phyloP scores from a whole-genome alignment of 2,797 vertebrate species.

The Clarias laeviceps region DNA sequence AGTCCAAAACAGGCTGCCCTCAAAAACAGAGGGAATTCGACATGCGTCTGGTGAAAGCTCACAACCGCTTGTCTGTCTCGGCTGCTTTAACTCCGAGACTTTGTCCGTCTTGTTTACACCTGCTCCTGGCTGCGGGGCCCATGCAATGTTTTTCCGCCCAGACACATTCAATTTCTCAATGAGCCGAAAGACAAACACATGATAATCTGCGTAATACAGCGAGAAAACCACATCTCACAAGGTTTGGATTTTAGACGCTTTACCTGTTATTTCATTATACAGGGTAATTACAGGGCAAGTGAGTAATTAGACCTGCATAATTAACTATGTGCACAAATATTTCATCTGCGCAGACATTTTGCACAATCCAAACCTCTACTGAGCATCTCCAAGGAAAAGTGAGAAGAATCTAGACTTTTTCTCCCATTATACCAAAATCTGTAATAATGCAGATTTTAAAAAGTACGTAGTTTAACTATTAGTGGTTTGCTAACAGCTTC shows the following conservation, averaged over 20 bases:
- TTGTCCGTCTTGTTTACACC: constrained; percentile 55
- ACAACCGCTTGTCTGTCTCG: constrained; percentile 69
- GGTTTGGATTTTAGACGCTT: not conserved
- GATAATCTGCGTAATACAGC: constrained; percentile 52
- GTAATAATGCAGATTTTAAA: not conserved
- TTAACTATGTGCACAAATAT: not conserved
- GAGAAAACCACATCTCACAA: constrained; percentile 10
- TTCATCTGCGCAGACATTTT: not conserved
- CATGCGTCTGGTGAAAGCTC: constrained; percentile 69
- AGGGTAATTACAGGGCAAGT: not conserved
- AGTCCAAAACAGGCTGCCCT: constrained; percentile 66
- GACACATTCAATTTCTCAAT: constrained; percentile 65
- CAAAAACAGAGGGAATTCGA: constrained; percentile 63
- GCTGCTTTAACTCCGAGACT: constrained; percentile 24
- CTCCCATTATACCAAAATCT: not conserved
- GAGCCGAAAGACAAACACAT: constrained; percentile 57
- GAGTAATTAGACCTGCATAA: constrained; percentile 7
- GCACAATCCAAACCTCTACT: not conserved
- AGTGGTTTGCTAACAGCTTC: not conserved
- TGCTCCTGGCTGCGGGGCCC: constrained; percentile 54
- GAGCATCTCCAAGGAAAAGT: not conserved
- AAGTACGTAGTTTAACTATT: not conserved
- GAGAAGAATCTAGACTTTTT: not conserved
- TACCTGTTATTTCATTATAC: not conserved
- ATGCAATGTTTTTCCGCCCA: constrained; percentile 57